phyloP scores from a whole-genome alignment of 2,797 vertebrate species.

The Sebastiscus albofasciatus region DNA sequence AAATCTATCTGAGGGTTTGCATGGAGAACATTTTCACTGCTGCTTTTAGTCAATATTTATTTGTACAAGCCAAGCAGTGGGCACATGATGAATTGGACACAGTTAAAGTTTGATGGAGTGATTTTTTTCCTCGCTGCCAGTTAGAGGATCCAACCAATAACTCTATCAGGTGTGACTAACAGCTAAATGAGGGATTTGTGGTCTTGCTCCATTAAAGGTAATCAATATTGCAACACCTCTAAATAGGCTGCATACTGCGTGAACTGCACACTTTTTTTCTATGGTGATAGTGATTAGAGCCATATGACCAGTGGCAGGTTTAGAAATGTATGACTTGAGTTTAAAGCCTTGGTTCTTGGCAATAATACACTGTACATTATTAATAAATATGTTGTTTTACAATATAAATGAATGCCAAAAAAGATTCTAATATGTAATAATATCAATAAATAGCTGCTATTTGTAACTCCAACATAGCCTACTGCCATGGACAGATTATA shows the following conservation, averaged over 20 bases:
- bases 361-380: neutral
- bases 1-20: neutral
- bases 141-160: neutral
- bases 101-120: conserved; percentile 36
- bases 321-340: neutral
- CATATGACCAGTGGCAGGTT: neutral
- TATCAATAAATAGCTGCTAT: neutral
- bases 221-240: conserved; percentile 15
- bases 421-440: neutral
- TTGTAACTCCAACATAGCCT: neutral
- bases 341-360: neutral
- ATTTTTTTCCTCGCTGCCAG: neutral
- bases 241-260: neutral
- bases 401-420: neutral
- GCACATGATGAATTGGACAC: neutral
- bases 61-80: neutral
- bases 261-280: neutral
- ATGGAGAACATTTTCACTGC: neutral
- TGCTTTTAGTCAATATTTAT: neutral
- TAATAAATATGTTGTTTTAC: neutral
- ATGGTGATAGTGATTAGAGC: neutral
- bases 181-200: conserved; percentile 10
- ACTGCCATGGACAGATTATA: neutral
- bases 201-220: conserved; percentile 8
- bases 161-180: neutral